Base-by-base conservation (phyloP, 2,888 invertebrate species). In the Alviniconcha strummeri region DNA sequence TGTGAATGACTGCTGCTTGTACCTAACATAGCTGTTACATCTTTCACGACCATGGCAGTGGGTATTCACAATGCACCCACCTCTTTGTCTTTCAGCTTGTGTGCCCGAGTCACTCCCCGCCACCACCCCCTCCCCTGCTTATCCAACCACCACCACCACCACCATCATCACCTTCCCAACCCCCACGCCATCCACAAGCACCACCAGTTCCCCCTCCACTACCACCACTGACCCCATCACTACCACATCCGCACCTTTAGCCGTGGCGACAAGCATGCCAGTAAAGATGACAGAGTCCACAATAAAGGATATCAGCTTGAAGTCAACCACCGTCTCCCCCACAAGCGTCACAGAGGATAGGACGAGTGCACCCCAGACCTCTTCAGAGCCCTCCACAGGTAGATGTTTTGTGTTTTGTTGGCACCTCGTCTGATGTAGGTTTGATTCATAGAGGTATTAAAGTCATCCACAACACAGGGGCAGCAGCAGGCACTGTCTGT, bases 241-340 rank as follows among this genome's bases (percentile, higher is more conserved):
- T 52, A 17, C 11, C 52, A 60, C 19, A n/a, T 7, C 60, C 1
- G 17, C 60, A 57, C 15, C 80, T 9, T 57, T 17, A 54, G 6
- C 80, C 7, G 55, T 17, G 19, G 9, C 54, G n/a, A 11, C 80
- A 17, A 60, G 56, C 55, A 54, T 5, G 57, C 64, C 9, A 52
- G 52, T n/a, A 69, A 67, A 67, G n/a, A 78, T 56, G 15, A 77
- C 83, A 52, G 78, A 78, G 78, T 78, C 83, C 15, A 78, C 77
- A 17, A 15, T 83, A 15, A 83, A 77, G 19, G 77, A 77, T 56
- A 71, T 77, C 56, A 57, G 7, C 54, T 52, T 71, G 9, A 57
- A 36, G 19, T 71, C 83, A 11, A 78, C 83, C 17, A 52, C 69
- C 9, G 54, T 57, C 8, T 56, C 83, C 36, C 19, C 80, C 13